These are phyloP conservation scores for Pachyrhynchus sulphureomaculatus DNA, from an alignment of 1,140 invertebrate genomes.

Conservation along the genomic window DNA sequence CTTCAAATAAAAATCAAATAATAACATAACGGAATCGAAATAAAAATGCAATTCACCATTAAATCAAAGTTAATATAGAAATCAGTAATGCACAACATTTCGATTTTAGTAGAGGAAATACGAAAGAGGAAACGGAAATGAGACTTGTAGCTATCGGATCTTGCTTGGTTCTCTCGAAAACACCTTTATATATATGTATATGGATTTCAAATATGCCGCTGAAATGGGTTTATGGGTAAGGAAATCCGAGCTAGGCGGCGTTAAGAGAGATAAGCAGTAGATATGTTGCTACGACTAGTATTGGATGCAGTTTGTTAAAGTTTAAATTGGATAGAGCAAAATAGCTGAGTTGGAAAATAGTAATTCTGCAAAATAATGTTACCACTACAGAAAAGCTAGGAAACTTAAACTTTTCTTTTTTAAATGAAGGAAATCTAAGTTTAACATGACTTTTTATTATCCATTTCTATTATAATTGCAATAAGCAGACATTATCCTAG, in stretches of 20 bases:
- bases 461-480: no score
- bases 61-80: no score
- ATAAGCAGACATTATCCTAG: no score
- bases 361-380: neutral
- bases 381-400: no score
- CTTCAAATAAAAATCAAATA: no score
- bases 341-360: neutral
- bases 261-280: slow-evolving; percentile 5
- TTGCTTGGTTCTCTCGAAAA: slow-evolving; percentile 15
- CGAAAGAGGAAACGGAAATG: slow-evolving; percentile 21
- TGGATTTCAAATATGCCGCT: slow-evolving; percentile 18
- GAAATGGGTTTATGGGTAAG: slow-evolving; percentile 23
- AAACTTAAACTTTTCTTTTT: no score
- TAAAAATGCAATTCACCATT: no score
- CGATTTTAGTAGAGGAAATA: slow-evolving; percentile 4
- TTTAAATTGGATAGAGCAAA: neutral
- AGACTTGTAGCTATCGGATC: slow-evolving; percentile 24
- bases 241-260: slow-evolving; percentile 19
- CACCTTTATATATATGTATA: slow-evolving; percentile 21
- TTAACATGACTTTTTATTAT: no score
- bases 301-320: neutral
- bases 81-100: neutral
- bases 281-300: neutral
- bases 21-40: no score
- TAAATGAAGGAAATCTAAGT: no score